phyloP scores from a whole-genome alignment of 2,888 invertebrate species.

The Thelaira solivaga region DNA sequence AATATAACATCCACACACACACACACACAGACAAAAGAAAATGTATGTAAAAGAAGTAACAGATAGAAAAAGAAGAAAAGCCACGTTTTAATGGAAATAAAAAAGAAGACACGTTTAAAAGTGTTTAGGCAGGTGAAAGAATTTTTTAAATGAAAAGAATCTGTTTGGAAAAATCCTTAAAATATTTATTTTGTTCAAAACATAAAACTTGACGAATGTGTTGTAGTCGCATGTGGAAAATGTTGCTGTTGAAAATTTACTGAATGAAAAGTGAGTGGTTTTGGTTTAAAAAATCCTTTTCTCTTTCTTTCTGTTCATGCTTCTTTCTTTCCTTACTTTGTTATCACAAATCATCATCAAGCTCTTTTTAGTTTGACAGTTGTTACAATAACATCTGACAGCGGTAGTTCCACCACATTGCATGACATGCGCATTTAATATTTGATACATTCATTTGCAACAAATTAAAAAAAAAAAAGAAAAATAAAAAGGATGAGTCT shows the following conservation, averaged over 20 bases:
- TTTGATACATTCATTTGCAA: slow-evolving; percentile 54
- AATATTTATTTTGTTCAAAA: too few relatives aligned
- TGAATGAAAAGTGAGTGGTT: neutral
- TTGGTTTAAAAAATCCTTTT: too few relatives aligned
- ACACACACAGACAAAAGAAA: neutral
- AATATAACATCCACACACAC: neutral
- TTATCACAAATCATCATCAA: slow-evolving; percentile 23
- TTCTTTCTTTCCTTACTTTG: neutral
- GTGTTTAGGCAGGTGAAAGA: neutral
- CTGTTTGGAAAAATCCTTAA: too few relatives aligned
- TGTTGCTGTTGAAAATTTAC: too few relatives aligned
- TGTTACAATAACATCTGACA: slow-evolving; percentile 57
- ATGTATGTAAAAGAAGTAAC: slow-evolving; percentile 33
- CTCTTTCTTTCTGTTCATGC: neutral
- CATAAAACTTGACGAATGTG: too few relatives aligned
- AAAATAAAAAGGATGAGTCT: neutral
- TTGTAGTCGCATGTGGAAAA: too few relatives aligned
- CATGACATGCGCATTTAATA: slow-evolving; percentile 57
- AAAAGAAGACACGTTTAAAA: neutral
- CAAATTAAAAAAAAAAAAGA: too few relatives aligned
- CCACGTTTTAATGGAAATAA: slow-evolving; percentile 14
- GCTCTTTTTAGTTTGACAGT: slow-evolving; percentile 49
- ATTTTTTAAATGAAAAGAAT: too few relatives aligned
- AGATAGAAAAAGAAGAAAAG: neutral
- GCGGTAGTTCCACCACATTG: slow-evolving; percentile 19